Evolutionary conservation across 1,140 invertebrate genomes (phyloP), one percentile per base, ranked within the genome.

Genomic region (Pogonus chalceus): DNA sequence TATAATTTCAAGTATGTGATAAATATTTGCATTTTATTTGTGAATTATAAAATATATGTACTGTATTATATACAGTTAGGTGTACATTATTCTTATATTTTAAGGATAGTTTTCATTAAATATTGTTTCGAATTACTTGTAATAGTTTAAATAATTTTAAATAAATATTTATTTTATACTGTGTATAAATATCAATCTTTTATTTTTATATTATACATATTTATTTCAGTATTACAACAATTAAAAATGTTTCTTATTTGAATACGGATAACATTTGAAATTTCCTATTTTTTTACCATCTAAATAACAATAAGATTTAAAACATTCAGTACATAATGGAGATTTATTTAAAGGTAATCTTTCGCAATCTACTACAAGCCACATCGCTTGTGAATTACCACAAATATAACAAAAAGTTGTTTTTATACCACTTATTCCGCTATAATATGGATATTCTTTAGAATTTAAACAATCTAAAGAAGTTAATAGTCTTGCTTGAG

Each of bases 261-360:
- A 39, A 35, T 68, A 73, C 1, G 60, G 57, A 56, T 70, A 75
- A 0, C 71, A 71, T 55, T 70, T 64, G 22, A 75, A 75, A 9
- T 60, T 62, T 2, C 71, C 72, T 2, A 72, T 46, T 58, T 75
- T 75, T 55, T 69, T 60, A 1, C 63, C 64, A 23, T 70, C 46
- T 1, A 69, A 53, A 46, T 75, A 76, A 58, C 74, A 73, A 52
- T 70, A 76, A 0, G 70, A 70, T 37, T 66, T 65, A 22, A 75
- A 74, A 56, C 74, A 76, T 2, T 49, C 51, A 16, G 72, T 61
- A 58, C 74, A 76, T 23, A 72, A 71, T 23, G 62, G 71, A 51
- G 67, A 70, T 2, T 68, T 65, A 56, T 72, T 67, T 49, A 69
- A 68, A 0, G 72, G 71, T 47, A 75, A 52, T 59, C 73, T 62